Conservation (phyloP, 2,797 vertebrate species). For the Myripristis murdjan region DNA sequence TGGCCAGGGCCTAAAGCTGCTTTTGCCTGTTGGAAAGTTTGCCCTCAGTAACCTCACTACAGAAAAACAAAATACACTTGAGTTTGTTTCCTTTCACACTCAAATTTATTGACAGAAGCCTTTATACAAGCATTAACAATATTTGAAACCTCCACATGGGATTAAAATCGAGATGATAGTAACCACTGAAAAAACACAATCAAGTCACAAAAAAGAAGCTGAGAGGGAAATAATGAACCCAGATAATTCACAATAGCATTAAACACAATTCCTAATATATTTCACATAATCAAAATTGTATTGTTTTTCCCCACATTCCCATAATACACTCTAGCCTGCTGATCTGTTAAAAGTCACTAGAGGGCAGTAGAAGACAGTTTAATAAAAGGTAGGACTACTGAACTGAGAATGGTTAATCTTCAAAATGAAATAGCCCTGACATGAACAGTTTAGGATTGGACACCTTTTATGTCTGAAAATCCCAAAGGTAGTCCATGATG, state of each 20-base stretch:
- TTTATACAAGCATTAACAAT: too few relatives aligned
- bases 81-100: background rate
- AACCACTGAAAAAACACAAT: too few relatives aligned
- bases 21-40: too few relatives aligned
- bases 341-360: constrained; percentile 50
- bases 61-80: background rate
- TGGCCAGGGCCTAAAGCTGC: too few relatives aligned
- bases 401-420: too few relatives aligned
- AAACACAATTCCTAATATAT: background rate
- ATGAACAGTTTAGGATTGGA: background rate
- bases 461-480: background rate
- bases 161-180: too few relatives aligned
- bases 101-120: too few relatives aligned
- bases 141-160: too few relatives aligned
- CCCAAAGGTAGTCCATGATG: background rate
- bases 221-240: too few relatives aligned
- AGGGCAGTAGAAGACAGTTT: constrained; percentile 55
- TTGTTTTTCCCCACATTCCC: background rate
- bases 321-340: background rate
- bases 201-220: too few relatives aligned
- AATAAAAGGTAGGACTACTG: background rate
- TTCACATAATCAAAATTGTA: background rate
- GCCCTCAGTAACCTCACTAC: background rate
- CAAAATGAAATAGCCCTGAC: background rate
- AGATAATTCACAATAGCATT: background rate